phyloP scores from a whole-genome alignment of 2,113 vertebrate genomes.

The Telmatochromis sp. region DNA sequence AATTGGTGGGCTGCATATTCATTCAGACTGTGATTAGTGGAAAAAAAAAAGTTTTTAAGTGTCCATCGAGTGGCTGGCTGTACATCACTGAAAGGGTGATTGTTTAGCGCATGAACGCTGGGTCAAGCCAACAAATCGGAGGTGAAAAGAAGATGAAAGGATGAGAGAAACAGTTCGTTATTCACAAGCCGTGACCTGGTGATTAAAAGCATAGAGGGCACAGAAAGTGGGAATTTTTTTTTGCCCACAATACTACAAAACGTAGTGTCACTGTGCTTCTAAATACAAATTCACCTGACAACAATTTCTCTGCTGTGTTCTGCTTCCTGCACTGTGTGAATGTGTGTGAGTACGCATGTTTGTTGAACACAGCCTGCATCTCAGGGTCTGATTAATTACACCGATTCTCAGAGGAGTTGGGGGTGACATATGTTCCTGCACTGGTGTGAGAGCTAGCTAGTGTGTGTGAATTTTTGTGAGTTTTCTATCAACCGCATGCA shows the following conservation, averaged over 20 bases:
- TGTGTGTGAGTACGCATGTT: slow-evolving; percentile 17
- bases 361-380: slow-evolving; percentile 43
- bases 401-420: slow-evolving; percentile 51
- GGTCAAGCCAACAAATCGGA: slow-evolving; percentile 56
- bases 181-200: neutral
- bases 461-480: neutral
- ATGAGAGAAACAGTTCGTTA: neutral
- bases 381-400: slow-evolving; percentile 66
- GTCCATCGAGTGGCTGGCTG: slow-evolving; percentile 81
- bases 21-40: slow-evolving; percentile 88
- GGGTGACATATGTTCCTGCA: slow-evolving; percentile 64
- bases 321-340: neutral
- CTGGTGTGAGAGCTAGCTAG: slow-evolving; percentile 41
- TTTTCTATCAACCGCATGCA: neutral
- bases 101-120: slow-evolving; percentile 71
- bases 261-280: neutral
- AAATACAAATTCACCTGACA: neutral
- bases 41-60: slow-evolving; percentile 73
- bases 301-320: neutral
- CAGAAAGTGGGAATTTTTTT: neutral
- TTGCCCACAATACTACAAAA: neutral
- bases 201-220: neutral
- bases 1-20: slow-evolving; percentile 86
- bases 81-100: slow-evolving; percentile 77
- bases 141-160: neutral